These are phyloP conservation scores for Morpho helenor DNA, from an alignment of 2,888 invertebrate species.

Conservation along the genomic window DNA sequence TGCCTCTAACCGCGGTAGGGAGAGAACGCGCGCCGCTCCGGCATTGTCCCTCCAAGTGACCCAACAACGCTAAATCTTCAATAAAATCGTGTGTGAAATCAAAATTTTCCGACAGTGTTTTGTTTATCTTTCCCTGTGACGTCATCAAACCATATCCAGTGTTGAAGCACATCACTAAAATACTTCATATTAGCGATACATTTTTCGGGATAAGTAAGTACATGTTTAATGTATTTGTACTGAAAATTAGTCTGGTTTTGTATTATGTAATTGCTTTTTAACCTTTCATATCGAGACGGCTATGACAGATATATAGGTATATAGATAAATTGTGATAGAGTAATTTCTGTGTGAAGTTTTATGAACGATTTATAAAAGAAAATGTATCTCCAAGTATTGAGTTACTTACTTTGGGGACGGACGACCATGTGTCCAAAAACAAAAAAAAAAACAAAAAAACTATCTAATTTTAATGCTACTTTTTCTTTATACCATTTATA, in stretches of 20 bases:
- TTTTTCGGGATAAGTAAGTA: conserved; percentile 49
- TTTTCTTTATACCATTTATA: too few relatives aligned
- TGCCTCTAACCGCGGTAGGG: conserved; percentile 42
- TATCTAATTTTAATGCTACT: too few relatives aligned
- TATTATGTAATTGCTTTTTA: conserved; percentile 27
- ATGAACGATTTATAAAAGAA: too few relatives aligned
- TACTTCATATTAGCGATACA: conserved; percentile 10
- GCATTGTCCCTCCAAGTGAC: conserved; percentile 45
- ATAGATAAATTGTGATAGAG: too few relatives aligned
- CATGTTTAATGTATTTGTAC: conserved; percentile 10
- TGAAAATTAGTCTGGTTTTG: conserved; percentile 17
- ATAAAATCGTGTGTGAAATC: conserved; percentile 49
- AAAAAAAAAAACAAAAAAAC: too few relatives aligned
- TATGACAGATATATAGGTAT: too few relatives aligned
- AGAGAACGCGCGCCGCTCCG: conserved; percentile 37
- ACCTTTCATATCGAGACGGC: too few relatives aligned
- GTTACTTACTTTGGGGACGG: too few relatives aligned
- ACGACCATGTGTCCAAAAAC: too few relatives aligned
- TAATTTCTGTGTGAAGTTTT: too few relatives aligned
- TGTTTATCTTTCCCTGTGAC: conserved; percentile 39
- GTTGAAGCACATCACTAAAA: neutral
- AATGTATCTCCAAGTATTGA: too few relatives aligned
- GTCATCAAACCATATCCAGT: conserved; percentile 15
- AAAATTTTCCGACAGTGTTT: conserved; percentile 33
- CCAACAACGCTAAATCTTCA: conserved; percentile 57